Percentiles rank a stretch among this genome's conserved stretches.
Evolutionary conservation across 2,113 vertebrate genomes (phyloP).

Genomic region (Scartelaos histophorus): DNA sequence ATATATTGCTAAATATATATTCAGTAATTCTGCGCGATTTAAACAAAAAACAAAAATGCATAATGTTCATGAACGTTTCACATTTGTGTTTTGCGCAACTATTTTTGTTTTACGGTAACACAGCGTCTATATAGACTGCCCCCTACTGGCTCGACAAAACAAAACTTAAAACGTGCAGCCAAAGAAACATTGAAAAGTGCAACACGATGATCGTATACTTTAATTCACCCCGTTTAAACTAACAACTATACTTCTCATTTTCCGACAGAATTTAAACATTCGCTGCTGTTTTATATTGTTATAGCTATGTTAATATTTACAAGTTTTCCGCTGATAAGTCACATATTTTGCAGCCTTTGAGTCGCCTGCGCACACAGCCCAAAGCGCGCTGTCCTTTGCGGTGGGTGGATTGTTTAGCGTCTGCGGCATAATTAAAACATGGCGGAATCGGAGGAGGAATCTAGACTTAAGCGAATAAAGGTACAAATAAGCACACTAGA

Average conservation of each 20-base stretch:
- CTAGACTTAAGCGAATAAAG: slow-evolving; percentile 65
- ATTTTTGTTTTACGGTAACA: slow-evolving; percentile 22
- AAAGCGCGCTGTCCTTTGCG: slow-evolving; percentile 21
- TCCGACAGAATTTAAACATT: background rate
- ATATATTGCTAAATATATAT: background rate
- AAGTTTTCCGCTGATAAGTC: background rate
- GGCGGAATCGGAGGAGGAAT: slow-evolving; percentile 72
- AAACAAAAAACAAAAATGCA: too few relatives aligned
- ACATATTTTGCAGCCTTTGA: background rate
- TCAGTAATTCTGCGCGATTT: too few relatives aligned
- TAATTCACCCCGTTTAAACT: background rate
- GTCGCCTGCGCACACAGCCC: background rate
- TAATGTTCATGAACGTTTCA: too few relatives aligned
- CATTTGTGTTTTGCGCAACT: background rate
- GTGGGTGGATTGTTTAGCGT: slow-evolving; percentile 47
- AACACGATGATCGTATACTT: background rate
- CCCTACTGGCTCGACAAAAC: slow-evolving; percentile 18
- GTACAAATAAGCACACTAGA: slow-evolving; percentile 21
- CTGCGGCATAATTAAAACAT: slow-evolving; percentile 72
- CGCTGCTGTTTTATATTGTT: background rate
- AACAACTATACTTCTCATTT: background rate
- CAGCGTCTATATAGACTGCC: background rate
- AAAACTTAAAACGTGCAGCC: background rate
- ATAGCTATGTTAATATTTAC: background rate
- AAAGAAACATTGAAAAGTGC: background rate